These are phyloP conservation scores for Anodontia alba DNA, from an alignment of 2,888 invertebrate genomes.

Conservation along the genomic window DNA sequence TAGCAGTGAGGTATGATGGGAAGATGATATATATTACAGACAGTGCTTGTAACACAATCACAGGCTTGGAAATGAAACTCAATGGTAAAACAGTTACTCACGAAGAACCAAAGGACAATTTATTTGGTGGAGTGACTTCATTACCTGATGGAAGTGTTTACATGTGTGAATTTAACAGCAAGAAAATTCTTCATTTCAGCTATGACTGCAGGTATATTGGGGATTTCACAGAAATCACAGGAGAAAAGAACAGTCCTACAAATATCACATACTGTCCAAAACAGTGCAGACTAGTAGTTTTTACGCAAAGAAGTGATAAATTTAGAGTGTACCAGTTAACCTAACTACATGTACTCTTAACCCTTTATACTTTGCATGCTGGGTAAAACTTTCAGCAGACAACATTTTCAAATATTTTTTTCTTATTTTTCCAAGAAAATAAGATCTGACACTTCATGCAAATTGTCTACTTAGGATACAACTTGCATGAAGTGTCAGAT, in stretches of 20 bases:
- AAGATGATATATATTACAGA: constrained; percentile 52
- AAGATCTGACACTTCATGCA: too few relatives aligned
- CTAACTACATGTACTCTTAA: constrained; percentile 13
- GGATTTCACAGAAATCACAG: constrained; percentile 36
- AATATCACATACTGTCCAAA: constrained; percentile 41
- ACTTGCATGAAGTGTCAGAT: too few relatives aligned
- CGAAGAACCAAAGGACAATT: constrained; percentile 33
- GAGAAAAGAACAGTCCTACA: constrained; percentile 41
- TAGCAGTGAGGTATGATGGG: constrained; percentile 44
- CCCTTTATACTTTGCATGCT: too few relatives aligned
- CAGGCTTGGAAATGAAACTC: constrained; percentile 31
- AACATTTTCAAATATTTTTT: too few relatives aligned
- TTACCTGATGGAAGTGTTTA: constrained; percentile 45
- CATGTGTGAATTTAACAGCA: constrained; percentile 46
- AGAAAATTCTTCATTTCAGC: constrained; percentile 38
- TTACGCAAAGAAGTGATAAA: constrained; percentile 50
- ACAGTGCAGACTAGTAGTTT: constrained; percentile 40
- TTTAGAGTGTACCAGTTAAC: constrained; percentile 50
- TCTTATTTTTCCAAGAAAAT: too few relatives aligned
- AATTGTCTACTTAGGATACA: too few relatives aligned
- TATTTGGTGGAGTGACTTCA: constrained; percentile 43
- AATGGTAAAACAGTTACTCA: constrained; percentile 16
- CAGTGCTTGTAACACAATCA: constrained; percentile 50
- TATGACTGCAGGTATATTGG: constrained; percentile 25
- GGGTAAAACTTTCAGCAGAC: too few relatives aligned